Conservation (phyloP, 2,797 vertebrate species). For the Melopsittacus undulatus region DNA sequence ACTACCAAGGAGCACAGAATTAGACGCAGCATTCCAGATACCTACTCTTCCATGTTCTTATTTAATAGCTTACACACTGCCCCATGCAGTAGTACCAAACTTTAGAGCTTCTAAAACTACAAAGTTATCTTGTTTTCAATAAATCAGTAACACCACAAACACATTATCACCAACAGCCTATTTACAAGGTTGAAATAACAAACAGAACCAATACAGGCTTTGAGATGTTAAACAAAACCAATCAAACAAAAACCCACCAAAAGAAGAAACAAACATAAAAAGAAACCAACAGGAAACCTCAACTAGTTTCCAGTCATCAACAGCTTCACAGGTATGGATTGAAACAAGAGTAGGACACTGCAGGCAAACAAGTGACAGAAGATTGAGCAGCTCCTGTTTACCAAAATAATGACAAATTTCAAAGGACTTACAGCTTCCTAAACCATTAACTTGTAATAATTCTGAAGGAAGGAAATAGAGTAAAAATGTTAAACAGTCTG, state of each 20-base stretch:
- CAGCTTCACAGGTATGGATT: background rate
- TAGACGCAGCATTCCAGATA: background rate
- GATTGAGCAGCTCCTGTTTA: background rate
- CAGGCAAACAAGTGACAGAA: background rate
- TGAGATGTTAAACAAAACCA: background rate
- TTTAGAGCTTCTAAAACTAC: background rate
- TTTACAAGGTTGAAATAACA: background rate
- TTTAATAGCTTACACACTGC: background rate
- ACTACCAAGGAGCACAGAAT: background rate
- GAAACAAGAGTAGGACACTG: background rate
- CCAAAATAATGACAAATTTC: background rate
- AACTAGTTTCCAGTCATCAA: background rate
- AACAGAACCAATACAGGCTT: background rate
- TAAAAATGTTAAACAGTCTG: background rate
- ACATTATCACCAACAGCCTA: background rate
- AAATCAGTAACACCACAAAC: background rate
- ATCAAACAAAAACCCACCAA: background rate
- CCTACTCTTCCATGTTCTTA: background rate
- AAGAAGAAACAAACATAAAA: background rate
- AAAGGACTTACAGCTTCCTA: background rate
- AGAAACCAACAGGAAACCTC: background rate
- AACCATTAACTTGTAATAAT: background rate
- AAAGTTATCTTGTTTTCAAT: background rate
- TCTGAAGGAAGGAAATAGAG: background rate
- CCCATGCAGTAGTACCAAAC: background rate